Evolutionary conservation across 2,888 invertebrate genomes (phyloP).

Genomic region (Scaptomyza tumidula): DNA sequence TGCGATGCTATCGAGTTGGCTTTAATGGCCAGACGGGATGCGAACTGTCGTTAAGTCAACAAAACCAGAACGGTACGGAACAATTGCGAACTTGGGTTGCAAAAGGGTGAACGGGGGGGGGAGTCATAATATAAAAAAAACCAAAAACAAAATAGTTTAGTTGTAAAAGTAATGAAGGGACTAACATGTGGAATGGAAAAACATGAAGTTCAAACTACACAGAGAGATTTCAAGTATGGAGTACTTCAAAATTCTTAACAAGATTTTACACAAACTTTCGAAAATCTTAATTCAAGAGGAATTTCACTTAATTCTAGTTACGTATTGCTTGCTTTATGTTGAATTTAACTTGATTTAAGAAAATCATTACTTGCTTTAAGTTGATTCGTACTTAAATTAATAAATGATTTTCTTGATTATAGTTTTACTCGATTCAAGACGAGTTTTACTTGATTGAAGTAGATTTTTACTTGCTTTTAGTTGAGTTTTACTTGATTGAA

Average conservation of each 20-base stretch:
- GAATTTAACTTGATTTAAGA: background rate
- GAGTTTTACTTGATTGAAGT: background rate
- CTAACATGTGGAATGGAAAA: constrained; percentile 16
- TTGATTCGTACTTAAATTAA: too few species aligned
- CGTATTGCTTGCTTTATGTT: background rate
- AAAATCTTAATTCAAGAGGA: background rate
- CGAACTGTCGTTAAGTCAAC: too few species aligned
- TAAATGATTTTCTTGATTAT: too few species aligned
- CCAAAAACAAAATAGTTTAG: constrained; percentile 22
- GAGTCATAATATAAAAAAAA: constrained; percentile 27
- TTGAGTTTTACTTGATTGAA: background rate
- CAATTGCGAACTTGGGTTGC: background rate
- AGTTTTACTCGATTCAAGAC: background rate
- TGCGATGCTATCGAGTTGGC: constrained; percentile 22
- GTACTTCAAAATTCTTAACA: background rate
- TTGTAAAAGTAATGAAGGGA: constrained; percentile 53
- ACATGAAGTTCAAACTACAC: background rate
- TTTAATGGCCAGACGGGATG: constrained; percentile 32
- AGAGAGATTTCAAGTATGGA: background rate
- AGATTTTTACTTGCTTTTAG: background rate
- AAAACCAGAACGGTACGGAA: constrained; percentile 13
- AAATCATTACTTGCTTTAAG: too few species aligned
- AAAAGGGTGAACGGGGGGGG: background rate
- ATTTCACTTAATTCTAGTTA: background rate
- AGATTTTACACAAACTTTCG: background rate